These are phyloP conservation scores for Sturmia bella DNA, from an alignment of 2,888 invertebrate species.

Conservation along the genomic window DNA sequence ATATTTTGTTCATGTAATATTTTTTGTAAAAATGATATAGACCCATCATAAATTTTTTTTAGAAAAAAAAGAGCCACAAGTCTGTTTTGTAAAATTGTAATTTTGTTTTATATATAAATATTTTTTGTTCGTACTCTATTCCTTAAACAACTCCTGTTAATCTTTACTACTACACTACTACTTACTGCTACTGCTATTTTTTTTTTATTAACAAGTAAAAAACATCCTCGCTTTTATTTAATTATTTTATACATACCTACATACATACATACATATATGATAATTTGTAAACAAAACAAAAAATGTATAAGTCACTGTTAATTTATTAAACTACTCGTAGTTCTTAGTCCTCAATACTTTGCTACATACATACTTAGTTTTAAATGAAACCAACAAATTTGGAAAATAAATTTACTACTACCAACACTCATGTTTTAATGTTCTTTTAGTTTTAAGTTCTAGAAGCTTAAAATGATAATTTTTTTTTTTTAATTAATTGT, in stretches of 20 bases:
- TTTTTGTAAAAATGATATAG: conserved; percentile 61
- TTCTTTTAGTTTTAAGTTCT: conserved; percentile 53
- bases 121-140: conserved; percentile 46
- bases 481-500: conserved; percentile 49
- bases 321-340: conserved; percentile 53
- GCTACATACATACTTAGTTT: conserved; percentile 38
- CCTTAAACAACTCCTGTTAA: conserved; percentile 45
- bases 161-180: conserved; percentile 38
- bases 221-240: conserved; percentile 67
- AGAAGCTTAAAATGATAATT: conserved; percentile 21
- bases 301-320: conserved; percentile 66
- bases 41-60: conserved; percentile 50
- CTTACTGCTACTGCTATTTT: not conserved
- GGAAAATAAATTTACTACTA: conserved; percentile 21
- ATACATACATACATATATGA: too few species aligned
- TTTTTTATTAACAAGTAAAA: conserved; percentile 7
- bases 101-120: conserved; percentile 45
- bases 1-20: conserved; percentile 64
- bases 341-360: conserved; percentile 38
- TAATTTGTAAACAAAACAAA: conserved; percentile 38
- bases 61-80: conserved; percentile 41
- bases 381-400: conserved; percentile 47
- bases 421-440: conserved; percentile 48
- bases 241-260: too few species aligned
- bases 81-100: conserved; percentile 67